Evolutionary conservation across 1,140 invertebrate species (phyloP), one percentile per base, ranked within the genome.

Genomic region (Brevipalpus yothersi): DNA sequence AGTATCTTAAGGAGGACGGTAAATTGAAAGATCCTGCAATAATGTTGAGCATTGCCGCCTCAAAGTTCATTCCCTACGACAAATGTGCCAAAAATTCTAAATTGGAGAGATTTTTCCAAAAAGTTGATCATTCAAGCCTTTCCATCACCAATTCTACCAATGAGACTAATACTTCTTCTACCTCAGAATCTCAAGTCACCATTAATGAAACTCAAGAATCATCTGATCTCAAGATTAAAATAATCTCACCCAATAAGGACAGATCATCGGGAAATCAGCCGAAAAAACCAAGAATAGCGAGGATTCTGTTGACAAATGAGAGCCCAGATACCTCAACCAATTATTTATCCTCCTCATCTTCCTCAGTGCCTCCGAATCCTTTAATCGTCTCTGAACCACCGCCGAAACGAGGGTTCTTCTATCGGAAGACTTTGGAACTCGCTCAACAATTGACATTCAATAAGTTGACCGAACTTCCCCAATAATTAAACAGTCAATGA

Each of bases 21-120:
- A 63, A 54, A 31, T 54, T 9, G 66, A 62, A 19, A 57, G 47
- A 41, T 40, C 57, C 58, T 41, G 55, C 65, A 15, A 17, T 51
- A 1, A 63, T 55, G 39, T 15, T 63, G 40, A 58, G 58, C 42
- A 23, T 63, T 19, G 41, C 57, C 9, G 64, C 63, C 5, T 62
- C 61, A 17, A 63, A 62, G 40, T 59, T 66, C 59, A 41, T 60
- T 10, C 56, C 58, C 12, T 9, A 10, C 1, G 41, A 23, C 23
- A n/a, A 41, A 10, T 9, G 12, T 11, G 13, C 15, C 10, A 57
- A 42, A 42, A 42, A 31, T 39, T 15, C 53, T 10, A 55, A 55
- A 57, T 12, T 57, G 7, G 56, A 57, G 2, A 41, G 43, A 11
- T 57, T 41, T 57, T 57, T 57, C 31, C 9, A n/a, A 1, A 57